Evolutionary conservation across 2,888 invertebrate genomes (phyloP), one percentile per base, ranked within the genome.

Genomic region (Amblyjoppa proteus): DNA sequence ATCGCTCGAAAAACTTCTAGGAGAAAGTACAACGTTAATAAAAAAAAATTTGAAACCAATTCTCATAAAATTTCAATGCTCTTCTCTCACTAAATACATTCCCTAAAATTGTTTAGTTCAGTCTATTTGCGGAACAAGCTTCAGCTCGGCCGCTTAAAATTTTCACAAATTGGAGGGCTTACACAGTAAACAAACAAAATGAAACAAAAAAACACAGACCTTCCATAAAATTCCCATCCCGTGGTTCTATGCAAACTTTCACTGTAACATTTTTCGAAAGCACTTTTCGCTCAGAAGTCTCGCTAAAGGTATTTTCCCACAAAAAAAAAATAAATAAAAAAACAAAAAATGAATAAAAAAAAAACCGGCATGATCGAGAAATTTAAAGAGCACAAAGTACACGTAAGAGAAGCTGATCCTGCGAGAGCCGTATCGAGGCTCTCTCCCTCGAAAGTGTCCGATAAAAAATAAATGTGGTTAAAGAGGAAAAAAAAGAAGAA

Each of bases 391-490:
- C 64, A 38, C 64, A 34, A 64, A 6, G n/a, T 5, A 64, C 31
- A n/a, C n/a, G 31, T 38, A 16, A 49, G 45, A 16, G 6, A 34
- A 64, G 7, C 16, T 6, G 49, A 69, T 31, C 31, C 34, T 28
- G 45, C 4, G 58, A 28, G 1, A 9, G 45, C 3, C 20, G n/a
- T 6, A 34, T 25, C 20, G 79, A 51, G 71, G 71, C 51, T 69
- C 51, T 69, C 68, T 79, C 20, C 13, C 25, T 0, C 64, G 69
- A 16, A 70, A 73, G 70, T 73, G 66, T 64, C 70, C 75, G 71
- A 79, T 76, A 79, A 79, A 82, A 75, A 79, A 85, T 53, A 68
- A 75, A 75, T 64, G 84, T 76, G 78, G 51, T 69, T 53, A 41
- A 75, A 38, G 11, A 49, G 16, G 58, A 45, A 34, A 28, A 41